Conservation (phyloP, 2,113 vertebrate genomes). For the Corythoichthys intestinalis region DNA sequence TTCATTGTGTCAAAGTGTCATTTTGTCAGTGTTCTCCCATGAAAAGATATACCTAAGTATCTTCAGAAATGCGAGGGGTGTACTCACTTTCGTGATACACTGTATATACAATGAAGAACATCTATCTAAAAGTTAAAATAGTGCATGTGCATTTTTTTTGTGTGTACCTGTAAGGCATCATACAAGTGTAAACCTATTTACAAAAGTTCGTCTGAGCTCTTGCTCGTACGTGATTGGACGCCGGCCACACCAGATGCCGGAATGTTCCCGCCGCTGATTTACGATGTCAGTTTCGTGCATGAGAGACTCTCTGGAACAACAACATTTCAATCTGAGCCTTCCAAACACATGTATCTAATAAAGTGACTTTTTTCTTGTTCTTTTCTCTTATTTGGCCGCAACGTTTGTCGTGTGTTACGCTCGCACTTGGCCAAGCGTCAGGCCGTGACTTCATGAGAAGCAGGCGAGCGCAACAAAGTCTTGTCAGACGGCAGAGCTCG, state of each 20-base stretch:
- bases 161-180: no score
- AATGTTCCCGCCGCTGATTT: slow-evolving; percentile 1
- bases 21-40: no score
- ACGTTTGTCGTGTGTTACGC: neutral
- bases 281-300: neutral
- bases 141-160: no score
- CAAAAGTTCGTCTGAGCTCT: neutral
- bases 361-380: neutral
- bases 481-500: neutral
- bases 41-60: no score
- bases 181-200: neutral
- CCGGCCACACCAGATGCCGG: neutral
- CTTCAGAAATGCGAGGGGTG: no score
- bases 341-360: neutral
- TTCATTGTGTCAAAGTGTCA: no score
- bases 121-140: no score
- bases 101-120: no score
- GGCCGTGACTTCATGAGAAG: neutral
- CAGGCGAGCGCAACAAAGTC: neutral
- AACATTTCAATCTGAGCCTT: neutral
- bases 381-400: neutral
- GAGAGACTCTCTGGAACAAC: neutral
- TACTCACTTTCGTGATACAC: no score
- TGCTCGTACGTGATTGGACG: neutral
- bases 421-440: neutral